Evolutionary conservation across 2,113 vertebrate species (phyloP).

Genomic region (Heterocephalus glaber): DNA sequence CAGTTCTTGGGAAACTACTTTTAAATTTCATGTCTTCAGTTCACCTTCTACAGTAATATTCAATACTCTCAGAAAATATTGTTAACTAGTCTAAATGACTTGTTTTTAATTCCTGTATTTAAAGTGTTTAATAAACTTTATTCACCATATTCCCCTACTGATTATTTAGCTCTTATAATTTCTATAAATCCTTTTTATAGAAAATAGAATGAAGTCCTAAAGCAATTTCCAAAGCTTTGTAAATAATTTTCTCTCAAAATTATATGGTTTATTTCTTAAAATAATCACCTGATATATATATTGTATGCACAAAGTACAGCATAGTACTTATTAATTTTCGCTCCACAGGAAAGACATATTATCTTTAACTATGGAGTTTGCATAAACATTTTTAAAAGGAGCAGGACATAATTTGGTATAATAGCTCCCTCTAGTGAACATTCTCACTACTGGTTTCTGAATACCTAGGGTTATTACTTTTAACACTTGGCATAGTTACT

Average conservation of each 20-base stretch:
- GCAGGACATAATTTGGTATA: constrained; percentile 61
- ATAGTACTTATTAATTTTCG: not conserved
- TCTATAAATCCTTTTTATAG: not conserved
- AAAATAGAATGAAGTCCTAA: not conserved
- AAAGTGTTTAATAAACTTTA: not conserved
- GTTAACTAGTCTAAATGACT: not conserved
- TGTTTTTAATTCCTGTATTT: not conserved
- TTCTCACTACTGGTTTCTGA: constrained; percentile 22
- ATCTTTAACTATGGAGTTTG: not conserved
- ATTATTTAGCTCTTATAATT: constrained; percentile 41
- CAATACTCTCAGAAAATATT: not conserved
- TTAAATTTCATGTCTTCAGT: not conserved
- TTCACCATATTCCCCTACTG: not conserved
- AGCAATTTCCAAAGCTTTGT: constrained; percentile 27
- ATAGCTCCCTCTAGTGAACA: constrained; percentile 83
- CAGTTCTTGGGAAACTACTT: not conserved
- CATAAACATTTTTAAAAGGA: not conserved
- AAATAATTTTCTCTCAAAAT: constrained; percentile 53
- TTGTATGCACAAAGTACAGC: not conserved
- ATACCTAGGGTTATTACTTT: not conserved
- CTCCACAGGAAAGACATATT: not conserved
- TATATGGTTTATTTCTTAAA: constrained; percentile 43
- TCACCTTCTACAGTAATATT: not conserved
- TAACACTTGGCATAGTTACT: not conserved
- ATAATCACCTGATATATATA: not conserved